Evolutionary conservation across 1,140 invertebrate species (phyloP).

Genomic region (Thalassaphorura encarpata): DNA sequence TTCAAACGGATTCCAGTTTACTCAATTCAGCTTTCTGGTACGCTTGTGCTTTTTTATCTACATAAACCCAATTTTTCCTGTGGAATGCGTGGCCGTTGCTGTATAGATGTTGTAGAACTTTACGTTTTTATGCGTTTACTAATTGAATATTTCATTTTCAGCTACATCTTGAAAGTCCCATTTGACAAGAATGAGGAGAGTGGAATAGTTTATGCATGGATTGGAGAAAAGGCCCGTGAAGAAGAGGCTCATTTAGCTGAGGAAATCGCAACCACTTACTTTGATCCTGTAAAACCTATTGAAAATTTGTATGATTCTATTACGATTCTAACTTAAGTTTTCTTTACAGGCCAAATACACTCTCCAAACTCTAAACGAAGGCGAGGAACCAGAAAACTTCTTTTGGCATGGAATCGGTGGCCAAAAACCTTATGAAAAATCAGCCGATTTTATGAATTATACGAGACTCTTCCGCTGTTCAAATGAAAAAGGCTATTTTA

Average conservation of each 20-base stretch:
- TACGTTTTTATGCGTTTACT: too few relatives aligned
- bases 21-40: slow-evolving; percentile 80
- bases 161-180: slow-evolving; percentile 92
- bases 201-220: slow-evolving; percentile 96
- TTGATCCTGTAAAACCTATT: slow-evolving; percentile 55
- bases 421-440: slow-evolving; percentile 79
- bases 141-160: slow-evolving; percentile 44
- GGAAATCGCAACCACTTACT: slow-evolving; percentile 89
- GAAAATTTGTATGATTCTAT: background rate
- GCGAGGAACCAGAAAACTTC: slow-evolving; percentile 97
- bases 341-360: slow-evolving; percentile 60
- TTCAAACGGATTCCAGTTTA: slow-evolving; percentile 62
- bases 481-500: slow-evolving; percentile 99
- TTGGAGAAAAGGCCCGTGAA: slow-evolving; percentile 76
- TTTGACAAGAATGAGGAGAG: slow-evolving; percentile 81
- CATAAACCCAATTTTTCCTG: background rate
- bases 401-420: slow-evolving; percentile 95
- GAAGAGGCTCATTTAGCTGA: slow-evolving; percentile 82
- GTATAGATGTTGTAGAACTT: background rate
- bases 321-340: slow-evolving; percentile 3
- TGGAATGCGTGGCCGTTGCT: background rate
- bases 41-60: slow-evolving; percentile 28
- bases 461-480: slow-evolving; percentile 95
- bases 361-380: slow-evolving; percentile 80
- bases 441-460: slow-evolving; percentile 88